Evolutionary conservation across 2,797 vertebrate species (phyloP).

Genomic region (Platalea minor): DNA sequence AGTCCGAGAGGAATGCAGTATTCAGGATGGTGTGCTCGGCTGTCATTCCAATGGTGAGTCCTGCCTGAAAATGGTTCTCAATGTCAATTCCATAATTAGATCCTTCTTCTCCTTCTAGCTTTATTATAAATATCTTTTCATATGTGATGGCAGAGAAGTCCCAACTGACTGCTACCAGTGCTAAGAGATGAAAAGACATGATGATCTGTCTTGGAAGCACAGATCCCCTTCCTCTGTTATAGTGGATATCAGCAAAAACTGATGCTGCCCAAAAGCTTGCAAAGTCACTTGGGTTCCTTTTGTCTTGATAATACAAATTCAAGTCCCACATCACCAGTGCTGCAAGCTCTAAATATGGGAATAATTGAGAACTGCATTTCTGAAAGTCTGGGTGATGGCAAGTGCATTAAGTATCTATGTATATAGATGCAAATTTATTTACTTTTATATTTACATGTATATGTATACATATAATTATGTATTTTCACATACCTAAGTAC

Average conservation of each 20-base stretch:
- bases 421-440: not conserved
- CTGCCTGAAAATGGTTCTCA: not conserved
- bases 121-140: not conserved
- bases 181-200: not conserved
- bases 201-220: not conserved
- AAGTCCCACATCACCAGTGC: not conserved
- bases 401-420: not conserved
- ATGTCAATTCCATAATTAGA: not conserved
- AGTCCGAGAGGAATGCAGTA: slow-evolving; percentile 80
- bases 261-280: not conserved
- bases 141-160: not conserved
- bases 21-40: slow-evolving; percentile 82
- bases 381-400: not conserved
- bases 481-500: not conserved
- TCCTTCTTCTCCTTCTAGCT: not conserved
- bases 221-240: not conserved
- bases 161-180: not conserved
- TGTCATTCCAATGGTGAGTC: slow-evolving; percentile 83
- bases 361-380: not conserved
- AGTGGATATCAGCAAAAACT: not conserved
- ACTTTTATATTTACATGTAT: not conserved
- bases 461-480: not conserved
- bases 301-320: not conserved
- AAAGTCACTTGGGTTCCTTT: not conserved
- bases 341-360: not conserved